Evolutionary conservation across 2,113 vertebrate species (phyloP).

Genomic region (Chionodraco myersi): DNA sequence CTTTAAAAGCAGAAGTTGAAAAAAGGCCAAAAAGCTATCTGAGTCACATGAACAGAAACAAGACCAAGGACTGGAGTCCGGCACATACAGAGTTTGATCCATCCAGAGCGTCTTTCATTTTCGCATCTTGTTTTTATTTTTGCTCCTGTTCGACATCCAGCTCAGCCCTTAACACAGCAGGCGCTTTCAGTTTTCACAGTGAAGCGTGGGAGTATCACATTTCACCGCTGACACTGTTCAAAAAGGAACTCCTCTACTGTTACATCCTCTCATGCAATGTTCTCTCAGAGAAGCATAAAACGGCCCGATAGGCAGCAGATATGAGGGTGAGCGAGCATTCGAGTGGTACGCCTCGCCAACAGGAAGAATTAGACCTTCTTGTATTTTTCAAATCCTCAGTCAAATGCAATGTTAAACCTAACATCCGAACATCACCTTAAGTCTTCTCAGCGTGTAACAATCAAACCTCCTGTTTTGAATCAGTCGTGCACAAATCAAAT

Average conservation of each 20-base stretch:
- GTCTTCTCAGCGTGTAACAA: not conserved
- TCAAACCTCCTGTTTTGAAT: not conserved
- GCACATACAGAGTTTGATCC: not conserved
- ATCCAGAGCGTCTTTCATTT: not conserved
- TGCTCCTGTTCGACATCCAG: conserved; percentile 30
- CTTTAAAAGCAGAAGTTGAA: conserved; percentile 2
- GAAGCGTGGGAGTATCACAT: conserved; percentile 56
- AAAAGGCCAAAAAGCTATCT: not conserved
- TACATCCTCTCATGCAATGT: conserved; percentile 46
- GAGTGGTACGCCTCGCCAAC: not conserved
- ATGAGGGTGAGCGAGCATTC: conserved; percentile 54
- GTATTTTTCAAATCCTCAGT: conserved; percentile 16
- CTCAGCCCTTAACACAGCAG: conserved; percentile 16
- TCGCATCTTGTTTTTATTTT: conserved; percentile 23
- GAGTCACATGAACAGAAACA: not conserved
- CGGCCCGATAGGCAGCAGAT: conserved; percentile 49
- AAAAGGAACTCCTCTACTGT: conserved; percentile 56
- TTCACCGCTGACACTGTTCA: conserved; percentile 60
- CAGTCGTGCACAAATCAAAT: not conserved
- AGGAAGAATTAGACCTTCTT: conserved; percentile 10
- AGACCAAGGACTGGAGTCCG: not conserved
- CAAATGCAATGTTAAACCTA: not conserved
- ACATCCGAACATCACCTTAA: conserved; percentile 2
- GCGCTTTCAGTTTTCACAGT: conserved; percentile 49
- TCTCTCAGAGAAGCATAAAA: conserved; percentile 39